Percentiles rank a stretch among this genome's conserved stretches.
Evolutionary conservation across 2,797 vertebrate genomes (phyloP).

Genomic region (Gouania willdenowi): DNA sequence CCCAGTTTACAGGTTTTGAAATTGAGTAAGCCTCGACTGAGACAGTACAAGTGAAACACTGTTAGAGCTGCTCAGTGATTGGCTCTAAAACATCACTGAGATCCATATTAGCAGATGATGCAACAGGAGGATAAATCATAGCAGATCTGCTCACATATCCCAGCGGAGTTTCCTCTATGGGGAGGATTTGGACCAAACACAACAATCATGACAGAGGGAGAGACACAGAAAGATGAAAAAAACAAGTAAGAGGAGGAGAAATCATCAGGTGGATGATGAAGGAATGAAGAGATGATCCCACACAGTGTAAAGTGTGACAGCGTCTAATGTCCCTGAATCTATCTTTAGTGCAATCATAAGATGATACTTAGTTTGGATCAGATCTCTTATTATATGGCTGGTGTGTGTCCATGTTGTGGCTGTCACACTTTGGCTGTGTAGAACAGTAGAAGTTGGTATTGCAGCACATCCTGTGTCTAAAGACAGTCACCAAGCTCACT

Average conservation of each 20-base stretch:
- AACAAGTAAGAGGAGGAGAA: conserved; percentile 65
- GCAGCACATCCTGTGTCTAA: conserved; percentile 78
- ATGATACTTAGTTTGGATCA: conserved; percentile 1
- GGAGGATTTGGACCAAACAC: conserved; percentile 67
- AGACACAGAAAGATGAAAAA: conserved; percentile 61
- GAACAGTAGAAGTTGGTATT: conserved; percentile 54
- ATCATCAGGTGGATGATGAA: conserved; percentile 66
- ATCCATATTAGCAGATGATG: conserved; percentile 54
- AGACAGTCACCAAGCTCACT: conserved; percentile 61
- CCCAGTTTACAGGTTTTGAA: conserved; percentile 8
- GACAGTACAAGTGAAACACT: conserved; percentile 16
- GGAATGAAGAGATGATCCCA: conserved; percentile 35
- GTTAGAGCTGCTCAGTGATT: conserved; percentile 34
- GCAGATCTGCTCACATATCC: conserved; percentile 96
- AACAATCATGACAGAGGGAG: conserved; percentile 58
- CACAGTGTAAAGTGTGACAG: conserved; percentile 62
- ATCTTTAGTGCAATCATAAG: too few relatives aligned
- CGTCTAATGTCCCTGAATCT: conserved; percentile 16
- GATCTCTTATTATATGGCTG: conserved; percentile 28
- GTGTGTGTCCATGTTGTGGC: conserved; percentile 49
- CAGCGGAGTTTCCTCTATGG: conserved; percentile 98
- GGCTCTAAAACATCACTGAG: conserved; percentile 35
- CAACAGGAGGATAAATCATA: conserved; percentile 66
- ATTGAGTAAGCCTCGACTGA: conserved; percentile 11
- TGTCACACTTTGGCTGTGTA: conserved; percentile 65